phyloP scores from a whole-genome alignment of 2,113 vertebrate genomes.

The Crypturellus undulatus region DNA sequence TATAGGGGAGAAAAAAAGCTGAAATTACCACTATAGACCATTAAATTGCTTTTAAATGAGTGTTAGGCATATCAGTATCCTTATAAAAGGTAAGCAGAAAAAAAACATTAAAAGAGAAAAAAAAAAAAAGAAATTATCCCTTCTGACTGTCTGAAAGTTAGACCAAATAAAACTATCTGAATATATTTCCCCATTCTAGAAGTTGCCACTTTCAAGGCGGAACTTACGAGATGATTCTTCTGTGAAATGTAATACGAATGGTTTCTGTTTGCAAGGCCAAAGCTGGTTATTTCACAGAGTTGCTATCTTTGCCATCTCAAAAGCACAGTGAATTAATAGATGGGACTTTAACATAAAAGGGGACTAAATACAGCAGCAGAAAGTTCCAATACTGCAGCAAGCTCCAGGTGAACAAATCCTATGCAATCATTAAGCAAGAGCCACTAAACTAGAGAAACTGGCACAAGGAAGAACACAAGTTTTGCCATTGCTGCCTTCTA shows the following conservation, averaged over 20 bases:
- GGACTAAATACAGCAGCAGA: neutral
- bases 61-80: neutral
- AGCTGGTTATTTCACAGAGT: neutral
- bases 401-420: neutral
- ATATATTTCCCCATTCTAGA: neutral
- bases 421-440: neutral
- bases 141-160: neutral
- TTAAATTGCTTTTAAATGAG: neutral
- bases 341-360: rapidly evolving
- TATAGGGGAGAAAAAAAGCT: neutral
- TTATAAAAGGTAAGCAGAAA: neutral
- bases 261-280: neutral
- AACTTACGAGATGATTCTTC: neutral
- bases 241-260: neutral
- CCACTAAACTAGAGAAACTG: neutral
- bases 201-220: neutral
- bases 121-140: neutral
- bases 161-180: neutral
- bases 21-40: neutral
- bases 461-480: neutral
- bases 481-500: neutral
- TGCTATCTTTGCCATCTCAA: neutral
- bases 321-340: neutral
- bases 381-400: neutral
- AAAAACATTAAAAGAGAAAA: neutral